These are phyloP conservation scores for Onychomys arenicola DNA, from an alignment of 2,797 vertebrate species.

Conservation along the genomic window DNA sequence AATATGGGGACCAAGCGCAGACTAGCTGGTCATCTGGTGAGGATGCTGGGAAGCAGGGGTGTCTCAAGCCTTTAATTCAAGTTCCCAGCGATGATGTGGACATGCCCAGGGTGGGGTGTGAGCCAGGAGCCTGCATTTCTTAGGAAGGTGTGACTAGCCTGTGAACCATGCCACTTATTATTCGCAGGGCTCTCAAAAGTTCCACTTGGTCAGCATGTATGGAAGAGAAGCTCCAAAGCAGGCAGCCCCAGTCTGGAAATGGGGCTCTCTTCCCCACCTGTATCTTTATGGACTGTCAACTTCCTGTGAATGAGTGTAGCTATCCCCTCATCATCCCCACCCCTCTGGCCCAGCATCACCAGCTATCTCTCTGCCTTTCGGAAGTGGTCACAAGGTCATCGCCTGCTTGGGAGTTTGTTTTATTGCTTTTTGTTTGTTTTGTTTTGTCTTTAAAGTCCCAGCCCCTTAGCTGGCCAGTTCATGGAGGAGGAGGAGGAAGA, in stretches of 20 bases:
- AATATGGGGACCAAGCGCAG: not conserved
- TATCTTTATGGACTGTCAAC: not conserved
- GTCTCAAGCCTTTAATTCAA: not conserved
- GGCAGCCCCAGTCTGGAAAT: not conserved
- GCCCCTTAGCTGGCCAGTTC: slow-evolving; percentile 74
- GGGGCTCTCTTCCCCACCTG: not conserved
- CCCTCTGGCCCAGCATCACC: not conserved
- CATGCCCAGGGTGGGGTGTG: not conserved
- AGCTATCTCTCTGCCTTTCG: not conserved
- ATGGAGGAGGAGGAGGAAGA: slow-evolving; percentile 76
- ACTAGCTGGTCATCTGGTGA: not conserved
- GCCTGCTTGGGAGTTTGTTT: slow-evolving; percentile 7
- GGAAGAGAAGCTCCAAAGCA: not conserved
- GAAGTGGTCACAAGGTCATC: not conserved
- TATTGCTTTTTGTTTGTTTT: not conserved
- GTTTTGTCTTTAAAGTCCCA: slow-evolving; percentile 33
- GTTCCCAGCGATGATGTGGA: not conserved
- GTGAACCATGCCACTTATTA: not conserved
- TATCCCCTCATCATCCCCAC: not conserved
- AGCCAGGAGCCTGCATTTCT: not conserved
- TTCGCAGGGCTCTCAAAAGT: not conserved
- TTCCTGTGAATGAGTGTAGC: not conserved
- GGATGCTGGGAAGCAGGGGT: not conserved
- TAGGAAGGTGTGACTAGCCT: too few relatives aligned
- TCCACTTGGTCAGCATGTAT: rapidly evolving